Base-by-base conservation (phyloP, 2,888 invertebrate species). In the Eucera pruinosa region DNA sequence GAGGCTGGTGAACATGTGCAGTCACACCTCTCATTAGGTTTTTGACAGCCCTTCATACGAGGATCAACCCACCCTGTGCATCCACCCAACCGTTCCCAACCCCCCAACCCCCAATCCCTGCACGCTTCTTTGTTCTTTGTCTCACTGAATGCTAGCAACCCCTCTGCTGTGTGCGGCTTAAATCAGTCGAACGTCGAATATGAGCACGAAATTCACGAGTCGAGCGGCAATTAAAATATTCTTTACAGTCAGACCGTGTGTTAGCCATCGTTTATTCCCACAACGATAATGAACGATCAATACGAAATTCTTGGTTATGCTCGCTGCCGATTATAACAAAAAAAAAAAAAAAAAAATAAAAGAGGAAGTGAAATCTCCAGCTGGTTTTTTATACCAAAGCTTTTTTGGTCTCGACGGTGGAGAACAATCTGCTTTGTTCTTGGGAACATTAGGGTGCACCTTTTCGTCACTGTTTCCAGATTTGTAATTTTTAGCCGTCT, bases 1-100 rank as follows among this genome's bases (percentile, higher is more conserved):
- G 87, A 88, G 86, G 80, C 86, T 75, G 85, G 87, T 80, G 89
- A 91, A 90, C 92, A 92, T 92, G 92, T 92, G 91, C 89, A 91
- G 92, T 92, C 91, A 91, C 91, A 92, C 92, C 92, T 92, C 92
- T 92, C 92, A 91, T 92, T 92, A 92, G 88, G 90, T 92, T 92
- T 92, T 92, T 92, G 92, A 92, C 92, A 92, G 91, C 91, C 90
- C 91, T 91, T 92, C 91, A 90, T 90, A 87, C 89, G 87, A 87
- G 91, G 89, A 91, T 91, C 90, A 90, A 87, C 88, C 89, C 87
- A 87, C 89, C 89, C 89, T 86, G 89, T 89, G 88, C 88, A 89
- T 88, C 88, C 88, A 87, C 86, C 87, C 84, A 80, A 83, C 62
- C 62, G 85, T 83, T 84, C 85, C 82, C 82, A 77, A 81, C 62